Base-by-base conservation (phyloP, 2,797 vertebrate species). In the Pogonophryne albipinna region DNA sequence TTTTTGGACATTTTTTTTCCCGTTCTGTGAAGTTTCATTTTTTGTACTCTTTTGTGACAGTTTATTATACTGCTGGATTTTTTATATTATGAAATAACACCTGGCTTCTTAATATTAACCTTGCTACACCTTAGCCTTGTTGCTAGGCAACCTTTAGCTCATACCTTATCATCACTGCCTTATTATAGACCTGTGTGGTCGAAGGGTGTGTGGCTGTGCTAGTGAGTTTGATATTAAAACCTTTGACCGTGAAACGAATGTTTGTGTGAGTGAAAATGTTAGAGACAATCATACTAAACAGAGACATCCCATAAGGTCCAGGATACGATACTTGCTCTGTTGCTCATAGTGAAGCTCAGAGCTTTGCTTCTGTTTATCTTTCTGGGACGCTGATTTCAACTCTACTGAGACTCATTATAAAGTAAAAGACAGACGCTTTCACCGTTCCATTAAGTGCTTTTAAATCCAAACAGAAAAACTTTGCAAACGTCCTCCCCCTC, bases 101-200 rank as follows among this genome's bases (percentile, higher is more conserved):
- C 87, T 93, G 91, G 79, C 82, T 92, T 91, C 85, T 82, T 89
- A 93, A 91, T 92, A 93, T 95, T 94, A 95, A 94, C 93, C 90
- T 91, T 90, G 87, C 86, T 92, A 91, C 90, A 93, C 93, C 91
- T 94, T 92, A 81, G 76, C 42, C 85, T 89, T 93, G 95, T 95
- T 95, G 94, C 95, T 93, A 93, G 86, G 94, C 93, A 95, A 95
- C 94, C 62, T 60, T 60, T 59, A 78, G 87, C 79, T 82, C 90
- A 89, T 86, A 83, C 81, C 83, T 91, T 86, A 87, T 91, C 81
- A 90, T 86, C 82, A 83, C 66, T 81, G 71, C 71, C 77, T 77
- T 88, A 87, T 86, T 91, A 93, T 91, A 88, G 92, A 72, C 74
- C 45, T 70, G 74, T 85, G 77, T 82, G 79, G 85, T 80, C 42